phyloP scores from a whole-genome alignment of 2,888 invertebrate genomes.

The Orthosia cruda region DNA sequence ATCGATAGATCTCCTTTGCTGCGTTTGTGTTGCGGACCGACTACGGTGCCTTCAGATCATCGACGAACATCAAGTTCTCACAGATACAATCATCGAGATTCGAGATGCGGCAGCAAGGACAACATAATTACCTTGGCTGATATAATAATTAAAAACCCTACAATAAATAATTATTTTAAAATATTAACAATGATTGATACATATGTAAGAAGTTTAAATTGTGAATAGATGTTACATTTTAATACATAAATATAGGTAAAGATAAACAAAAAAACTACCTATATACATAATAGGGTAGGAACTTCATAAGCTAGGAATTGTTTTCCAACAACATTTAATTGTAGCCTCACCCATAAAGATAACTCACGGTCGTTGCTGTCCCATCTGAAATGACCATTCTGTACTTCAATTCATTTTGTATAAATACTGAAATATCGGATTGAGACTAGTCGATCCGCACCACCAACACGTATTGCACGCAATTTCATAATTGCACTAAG shows the following conservation, averaged over 20 bases:
- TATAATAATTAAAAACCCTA: neutral
- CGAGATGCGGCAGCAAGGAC: neutral
- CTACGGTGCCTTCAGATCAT: neutral
- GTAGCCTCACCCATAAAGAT: neutral
- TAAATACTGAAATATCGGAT: conserved; percentile 3
- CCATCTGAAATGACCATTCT: neutral
- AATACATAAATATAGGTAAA: neutral
- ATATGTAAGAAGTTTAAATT: neutral
- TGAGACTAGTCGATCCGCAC: conserved; percentile 45
- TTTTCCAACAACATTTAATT: conserved; percentile 6
- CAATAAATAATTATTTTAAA: neutral
- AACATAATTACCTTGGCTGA: neutral
- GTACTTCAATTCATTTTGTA: conserved; percentile 3
- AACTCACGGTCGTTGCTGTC: neutral
- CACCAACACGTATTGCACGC: conserved; percentile 66
- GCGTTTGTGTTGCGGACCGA: conserved; percentile 47
- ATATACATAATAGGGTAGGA: conserved; percentile 4
- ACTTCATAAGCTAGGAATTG: conserved; percentile 1
- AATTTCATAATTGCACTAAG: conserved; percentile 69
- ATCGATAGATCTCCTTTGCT: conserved; percentile 67
- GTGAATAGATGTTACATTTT: neutral
- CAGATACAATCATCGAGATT: neutral
- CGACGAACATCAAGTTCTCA: neutral
- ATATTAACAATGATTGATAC: neutral
- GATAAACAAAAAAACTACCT: neutral